Evolutionary conservation across 2,888 invertebrate genomes (phyloP).

Genomic region (Dioctria linearis): DNA sequence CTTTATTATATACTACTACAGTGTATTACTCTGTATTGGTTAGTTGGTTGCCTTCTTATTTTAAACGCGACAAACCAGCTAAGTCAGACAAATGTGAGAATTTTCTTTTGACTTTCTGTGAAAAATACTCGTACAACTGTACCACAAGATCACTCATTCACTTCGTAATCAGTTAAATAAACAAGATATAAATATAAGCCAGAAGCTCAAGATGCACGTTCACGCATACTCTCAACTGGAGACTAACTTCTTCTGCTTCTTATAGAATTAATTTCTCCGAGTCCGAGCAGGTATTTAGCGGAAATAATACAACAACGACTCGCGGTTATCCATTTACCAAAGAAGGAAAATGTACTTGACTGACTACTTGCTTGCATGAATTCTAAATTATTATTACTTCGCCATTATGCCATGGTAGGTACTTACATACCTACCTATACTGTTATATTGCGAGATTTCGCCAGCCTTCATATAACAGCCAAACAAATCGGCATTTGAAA

Average conservation of each 20-base stretch:
- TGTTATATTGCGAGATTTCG: conserved; percentile 19
- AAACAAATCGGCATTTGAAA: background rate
- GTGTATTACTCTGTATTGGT: no score
- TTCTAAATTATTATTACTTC: conserved; percentile 40
- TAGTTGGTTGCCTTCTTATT: background rate
- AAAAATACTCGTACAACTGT: conserved; percentile 13
- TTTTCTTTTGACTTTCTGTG: conserved; percentile 19
- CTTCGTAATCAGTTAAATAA: conserved; percentile 47
- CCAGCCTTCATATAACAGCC: background rate
- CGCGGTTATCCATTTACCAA: conserved; percentile 17
- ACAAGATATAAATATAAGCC: conserved; percentile 44
- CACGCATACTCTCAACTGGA: background rate
- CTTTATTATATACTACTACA: conserved; percentile 30
- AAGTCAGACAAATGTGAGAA: conserved; percentile 19
- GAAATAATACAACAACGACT: conserved; percentile 27
- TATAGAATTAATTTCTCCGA: conserved; percentile 33
- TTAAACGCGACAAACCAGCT: conserved; percentile 11
- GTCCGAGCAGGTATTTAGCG: conserved; percentile 47
- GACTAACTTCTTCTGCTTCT: conserved; percentile 14
- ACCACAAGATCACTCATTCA: conserved; percentile 39
- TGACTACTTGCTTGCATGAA: conserved; percentile 42
- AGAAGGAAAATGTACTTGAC: conserved; percentile 33
- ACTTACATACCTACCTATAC: no score
- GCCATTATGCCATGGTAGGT: background rate
- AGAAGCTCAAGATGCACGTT: background rate